These are phyloP conservation scores for Trinorchestia longiramus DNA, from an alignment of 1,140 invertebrate species.

Conservation along the genomic window DNA sequence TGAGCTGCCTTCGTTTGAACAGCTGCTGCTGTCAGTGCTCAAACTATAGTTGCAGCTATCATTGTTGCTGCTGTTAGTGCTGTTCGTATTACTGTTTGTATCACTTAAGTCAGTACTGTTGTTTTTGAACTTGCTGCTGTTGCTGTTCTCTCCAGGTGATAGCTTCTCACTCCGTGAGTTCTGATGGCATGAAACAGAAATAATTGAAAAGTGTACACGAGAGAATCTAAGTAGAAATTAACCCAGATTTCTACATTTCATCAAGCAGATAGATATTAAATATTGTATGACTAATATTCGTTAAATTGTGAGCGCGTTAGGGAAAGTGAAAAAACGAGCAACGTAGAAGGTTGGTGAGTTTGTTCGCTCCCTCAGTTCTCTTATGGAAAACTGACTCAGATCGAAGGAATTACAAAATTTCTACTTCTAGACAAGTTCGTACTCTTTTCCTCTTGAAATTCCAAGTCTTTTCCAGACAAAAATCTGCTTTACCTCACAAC, in stretches of 20 bases:
- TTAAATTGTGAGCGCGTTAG: not conserved
- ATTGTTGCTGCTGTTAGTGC: constrained; percentile 29
- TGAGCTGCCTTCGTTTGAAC: not conserved
- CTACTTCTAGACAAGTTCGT: no score
- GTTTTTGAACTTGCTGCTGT: constrained; percentile 18
- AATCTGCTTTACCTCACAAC: no score
- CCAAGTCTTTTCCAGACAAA: no score
- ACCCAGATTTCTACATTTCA: not conserved
- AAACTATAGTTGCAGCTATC: not conserved
- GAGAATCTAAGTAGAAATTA: not conserved
- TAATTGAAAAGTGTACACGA: not conserved
- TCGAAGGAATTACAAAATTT: no score
- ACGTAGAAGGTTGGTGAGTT: not conserved
- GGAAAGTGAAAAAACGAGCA: not conserved
- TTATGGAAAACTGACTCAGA: no score
- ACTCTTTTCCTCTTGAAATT: no score
- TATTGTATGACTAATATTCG: no score
- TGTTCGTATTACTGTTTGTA: constrained; percentile 37
- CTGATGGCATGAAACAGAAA: not conserved
- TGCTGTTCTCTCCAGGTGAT: not conserved
- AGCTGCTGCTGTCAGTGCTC: constrained; percentile 24
- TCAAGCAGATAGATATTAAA: not conserved
- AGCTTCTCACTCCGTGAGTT: not conserved
- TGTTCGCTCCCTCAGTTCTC: not conserved
- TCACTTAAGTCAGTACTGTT: constrained; percentile 7